A percentile compares a stretch with the other conserved stretches of the same genome.
Conservation (phyloP, 2,113 vertebrate genomes). For the Cheilinus undulatus region DNA sequence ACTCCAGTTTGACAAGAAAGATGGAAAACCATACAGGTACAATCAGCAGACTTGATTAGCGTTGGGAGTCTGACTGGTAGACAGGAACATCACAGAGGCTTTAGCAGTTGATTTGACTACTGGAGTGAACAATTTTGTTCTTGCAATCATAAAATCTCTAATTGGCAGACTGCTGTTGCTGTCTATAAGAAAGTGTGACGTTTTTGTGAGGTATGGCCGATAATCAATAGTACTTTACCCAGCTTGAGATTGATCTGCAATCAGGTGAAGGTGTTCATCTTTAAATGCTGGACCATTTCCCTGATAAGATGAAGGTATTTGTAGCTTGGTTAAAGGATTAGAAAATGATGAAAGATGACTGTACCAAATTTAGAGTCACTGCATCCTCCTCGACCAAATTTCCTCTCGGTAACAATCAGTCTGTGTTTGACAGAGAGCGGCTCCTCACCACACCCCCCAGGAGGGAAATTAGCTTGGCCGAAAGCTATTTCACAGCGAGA, state of each 20-base stretch:
- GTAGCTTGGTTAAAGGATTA: constrained; percentile 21
- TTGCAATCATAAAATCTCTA: constrained; percentile 24
- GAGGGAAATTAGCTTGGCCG: constrained; percentile 26
- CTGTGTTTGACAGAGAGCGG: constrained; percentile 33
- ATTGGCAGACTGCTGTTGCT: background rate
- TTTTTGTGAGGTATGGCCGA: background rate
- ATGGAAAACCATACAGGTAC: constrained; percentile 8
- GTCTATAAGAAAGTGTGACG: background rate
- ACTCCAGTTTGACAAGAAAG: background rate
- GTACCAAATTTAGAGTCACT: constrained; percentile 27
- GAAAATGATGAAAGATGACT: constrained; percentile 28
- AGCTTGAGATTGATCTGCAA: constrained; percentile 16
- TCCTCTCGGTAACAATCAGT: constrained; percentile 8
- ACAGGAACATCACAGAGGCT: constrained; percentile 11
- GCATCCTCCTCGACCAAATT: constrained; percentile 6
- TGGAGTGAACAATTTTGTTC: background rate
- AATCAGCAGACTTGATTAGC: constrained; percentile 5
- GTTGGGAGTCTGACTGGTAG: background rate
- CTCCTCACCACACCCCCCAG: constrained; percentile 45
- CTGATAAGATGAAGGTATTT: background rate
- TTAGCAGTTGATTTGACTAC: background rate
- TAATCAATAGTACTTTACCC: background rate
- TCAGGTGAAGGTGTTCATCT: constrained; percentile 20
- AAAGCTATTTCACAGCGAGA: constrained; percentile 44
- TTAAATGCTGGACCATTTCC: constrained; percentile 1